Conservation (phyloP, 2,797 vertebrate species). For the Catamblyrhynchus diadema region DNA sequence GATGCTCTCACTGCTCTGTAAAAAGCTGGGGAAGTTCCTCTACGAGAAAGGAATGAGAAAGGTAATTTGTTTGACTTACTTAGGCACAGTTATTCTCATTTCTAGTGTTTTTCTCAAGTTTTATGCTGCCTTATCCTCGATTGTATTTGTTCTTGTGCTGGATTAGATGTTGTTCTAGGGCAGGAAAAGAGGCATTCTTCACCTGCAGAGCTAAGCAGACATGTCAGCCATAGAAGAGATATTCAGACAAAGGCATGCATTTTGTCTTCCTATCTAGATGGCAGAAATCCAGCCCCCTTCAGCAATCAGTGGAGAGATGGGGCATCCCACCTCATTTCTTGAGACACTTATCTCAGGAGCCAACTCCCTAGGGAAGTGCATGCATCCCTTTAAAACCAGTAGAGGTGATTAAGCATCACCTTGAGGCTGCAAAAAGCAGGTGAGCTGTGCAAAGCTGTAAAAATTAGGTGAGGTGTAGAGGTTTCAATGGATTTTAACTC, state of each 20-base stretch:
- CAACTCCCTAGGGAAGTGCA: background rate
- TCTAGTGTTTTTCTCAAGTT: background rate
- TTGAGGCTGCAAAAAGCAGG: background rate
- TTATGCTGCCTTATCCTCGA: background rate
- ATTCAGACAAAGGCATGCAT: background rate
- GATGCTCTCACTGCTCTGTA: slow-evolving; percentile 53
- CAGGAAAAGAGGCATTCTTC: background rate
- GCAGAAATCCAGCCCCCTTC: background rate
- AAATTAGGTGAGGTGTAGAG: background rate
- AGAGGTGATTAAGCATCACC: background rate
- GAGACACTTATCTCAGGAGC: background rate
- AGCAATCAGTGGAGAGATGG: background rate
- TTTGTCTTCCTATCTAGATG: background rate
- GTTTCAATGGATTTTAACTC: background rate
- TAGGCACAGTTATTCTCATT: background rate
- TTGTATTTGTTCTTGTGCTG: background rate
- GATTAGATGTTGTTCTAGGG: background rate
- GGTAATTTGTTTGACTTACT: slow-evolving; percentile 39
- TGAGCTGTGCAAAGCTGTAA: background rate
- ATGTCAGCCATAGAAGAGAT: background rate
- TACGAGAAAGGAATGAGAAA: slow-evolving; percentile 58
- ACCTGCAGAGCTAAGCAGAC: background rate
- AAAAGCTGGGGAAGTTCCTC: slow-evolving; percentile 62
- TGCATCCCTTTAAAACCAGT: background rate
- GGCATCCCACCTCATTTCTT: background rate